phyloP scores from a whole-genome alignment of 2,113 vertebrate genomes.

The Empidonax traillii region DNA sequence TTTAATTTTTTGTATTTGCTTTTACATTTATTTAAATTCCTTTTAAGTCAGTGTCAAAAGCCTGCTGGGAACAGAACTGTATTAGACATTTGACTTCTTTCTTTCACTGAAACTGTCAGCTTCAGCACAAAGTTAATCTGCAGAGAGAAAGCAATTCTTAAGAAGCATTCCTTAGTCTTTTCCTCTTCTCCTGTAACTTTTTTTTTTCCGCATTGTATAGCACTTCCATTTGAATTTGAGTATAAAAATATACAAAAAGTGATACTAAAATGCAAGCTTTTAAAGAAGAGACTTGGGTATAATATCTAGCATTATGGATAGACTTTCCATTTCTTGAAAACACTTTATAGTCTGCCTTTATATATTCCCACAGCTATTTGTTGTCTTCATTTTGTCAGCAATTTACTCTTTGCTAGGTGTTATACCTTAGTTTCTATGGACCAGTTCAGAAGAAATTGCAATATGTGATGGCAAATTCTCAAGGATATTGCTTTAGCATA shows the following conservation, averaged over 20 bases:
- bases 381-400: neutral
- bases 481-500: neutral
- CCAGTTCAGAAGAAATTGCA: neutral
- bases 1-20: neutral
- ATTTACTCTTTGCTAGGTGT: neutral
- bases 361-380: neutral
- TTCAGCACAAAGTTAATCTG: constrained; percentile 2
- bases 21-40: neutral
- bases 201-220: neutral
- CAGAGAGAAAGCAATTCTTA: neutral
- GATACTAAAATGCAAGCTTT: neutral
- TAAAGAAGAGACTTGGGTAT: neutral
- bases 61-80: neutral
- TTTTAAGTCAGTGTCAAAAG: neutral
- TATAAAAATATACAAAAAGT: neutral
- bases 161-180: neutral
- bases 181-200: neutral
- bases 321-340: neutral
- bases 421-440: neutral
- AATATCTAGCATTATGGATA: neutral
- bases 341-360: neutral
- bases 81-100: neutral
- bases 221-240: neutral
- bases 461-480: neutral
- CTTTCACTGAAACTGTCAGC: neutral